phyloP scores from a whole-genome alignment of 1,140 invertebrate species.

The Drosophila funebris region DNA sequence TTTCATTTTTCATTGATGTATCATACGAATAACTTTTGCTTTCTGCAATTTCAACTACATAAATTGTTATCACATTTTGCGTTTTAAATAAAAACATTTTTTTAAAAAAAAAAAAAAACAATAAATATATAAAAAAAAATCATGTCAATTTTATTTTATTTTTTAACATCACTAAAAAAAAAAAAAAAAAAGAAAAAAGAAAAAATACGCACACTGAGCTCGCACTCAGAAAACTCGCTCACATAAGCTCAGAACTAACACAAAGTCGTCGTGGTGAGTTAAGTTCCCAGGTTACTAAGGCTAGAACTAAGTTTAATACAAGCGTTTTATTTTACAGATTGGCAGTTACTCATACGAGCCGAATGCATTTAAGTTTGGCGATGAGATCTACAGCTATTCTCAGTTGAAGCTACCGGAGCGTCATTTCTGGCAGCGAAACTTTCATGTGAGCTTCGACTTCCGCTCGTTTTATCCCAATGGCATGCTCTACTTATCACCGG shows the following conservation, averaged over 20 bases:
- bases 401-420: constrained; percentile 87
- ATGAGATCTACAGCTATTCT: constrained; percentile 90
- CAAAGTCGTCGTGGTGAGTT: constrained; percentile 80
- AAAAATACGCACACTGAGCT: constrained; percentile 36
- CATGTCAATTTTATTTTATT: constrained; percentile 61
- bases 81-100: constrained; percentile 61
- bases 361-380: constrained; percentile 94
- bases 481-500: constrained; percentile 90
- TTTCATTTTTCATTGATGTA: constrained; percentile 75
- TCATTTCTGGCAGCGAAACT: constrained; percentile 88
- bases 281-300: constrained; percentile 37
- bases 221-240: constrained; percentile 35
- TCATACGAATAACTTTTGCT: constrained; percentile 67
- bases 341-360: constrained; percentile 90
- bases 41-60: constrained; percentile 50
- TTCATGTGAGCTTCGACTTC: constrained; percentile 92
- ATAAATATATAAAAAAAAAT: constrained; percentile 34
- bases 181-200: constrained; percentile 33
- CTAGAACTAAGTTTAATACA: constrained; percentile 30
- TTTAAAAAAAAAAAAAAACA: constrained; percentile 53
- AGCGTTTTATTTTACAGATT: constrained; percentile 84
- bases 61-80: constrained; percentile 67
- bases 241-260: constrained; percentile 78
- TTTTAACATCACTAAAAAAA: constrained; percentile 54
- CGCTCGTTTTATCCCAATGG: constrained; percentile 94